Evolutionary conservation across 2,888 invertebrate genomes (phyloP).

Genomic region (Agelastica alni): DNA sequence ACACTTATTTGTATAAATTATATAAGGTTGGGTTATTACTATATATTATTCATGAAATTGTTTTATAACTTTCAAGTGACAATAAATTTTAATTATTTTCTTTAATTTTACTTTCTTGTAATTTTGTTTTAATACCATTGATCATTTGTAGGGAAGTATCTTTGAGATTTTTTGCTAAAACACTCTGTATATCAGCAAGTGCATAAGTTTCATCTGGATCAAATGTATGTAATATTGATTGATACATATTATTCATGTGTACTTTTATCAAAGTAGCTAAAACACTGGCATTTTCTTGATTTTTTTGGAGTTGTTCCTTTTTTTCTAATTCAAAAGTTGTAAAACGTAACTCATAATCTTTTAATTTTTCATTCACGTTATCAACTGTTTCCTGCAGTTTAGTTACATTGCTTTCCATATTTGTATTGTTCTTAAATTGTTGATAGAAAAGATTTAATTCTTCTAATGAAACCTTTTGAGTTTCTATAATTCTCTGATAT

Average conservation of each 20-base stretch:
- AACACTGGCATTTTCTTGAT: constrained; percentile 1
- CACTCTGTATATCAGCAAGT: constrained; percentile 29
- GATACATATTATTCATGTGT: constrained; percentile 49
- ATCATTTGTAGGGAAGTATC: constrained; percentile 32
- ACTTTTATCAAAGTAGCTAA: constrained; percentile 42
- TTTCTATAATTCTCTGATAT: constrained; percentile 30
- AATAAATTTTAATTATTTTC: neutral
- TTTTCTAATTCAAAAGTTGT: constrained; percentile 26
- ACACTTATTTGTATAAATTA: too few relatives aligned
- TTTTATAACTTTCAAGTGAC: too few relatives aligned
- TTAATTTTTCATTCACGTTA: constrained; percentile 23
- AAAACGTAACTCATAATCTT: constrained; percentile 27
- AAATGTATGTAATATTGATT: constrained; percentile 43
- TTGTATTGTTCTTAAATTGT: neutral
- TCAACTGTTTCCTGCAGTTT: too few relatives aligned
- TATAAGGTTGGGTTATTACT: too few relatives aligned
- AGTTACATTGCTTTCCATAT: neutral
- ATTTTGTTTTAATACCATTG: constrained; percentile 17
- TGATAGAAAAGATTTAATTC: constrained; percentile 33
- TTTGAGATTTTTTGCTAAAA: constrained; percentile 35
- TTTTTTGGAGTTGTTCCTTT: constrained; percentile 19
- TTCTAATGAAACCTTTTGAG: constrained; percentile 31
- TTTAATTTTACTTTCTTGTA: constrained; percentile 14
- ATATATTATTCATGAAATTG: too few relatives aligned
- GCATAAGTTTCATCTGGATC: constrained; percentile 28